Conservation (phyloP, 2,113 vertebrate species). For the Marcusenius ussheri region DNA sequence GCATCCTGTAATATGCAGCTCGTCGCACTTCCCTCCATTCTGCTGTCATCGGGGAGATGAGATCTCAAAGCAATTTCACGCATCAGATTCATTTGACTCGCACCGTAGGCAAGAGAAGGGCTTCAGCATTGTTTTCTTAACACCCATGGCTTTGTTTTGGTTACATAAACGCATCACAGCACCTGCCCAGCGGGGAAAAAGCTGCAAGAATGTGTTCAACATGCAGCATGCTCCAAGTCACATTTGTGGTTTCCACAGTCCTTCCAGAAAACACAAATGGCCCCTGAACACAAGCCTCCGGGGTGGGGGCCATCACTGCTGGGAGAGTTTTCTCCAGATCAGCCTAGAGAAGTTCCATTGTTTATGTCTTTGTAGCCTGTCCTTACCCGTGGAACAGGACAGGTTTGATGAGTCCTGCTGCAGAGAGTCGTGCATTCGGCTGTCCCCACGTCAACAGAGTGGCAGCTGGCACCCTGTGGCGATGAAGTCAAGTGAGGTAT, state of each 20-base stretch:
- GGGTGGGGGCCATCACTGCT: constrained; percentile 36
- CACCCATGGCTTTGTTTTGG: background rate
- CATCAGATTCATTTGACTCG: background rate
- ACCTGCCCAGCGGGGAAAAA: constrained; percentile 23
- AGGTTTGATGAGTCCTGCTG: background rate
- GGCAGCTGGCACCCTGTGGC: background rate
- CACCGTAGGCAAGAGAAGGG: background rate
- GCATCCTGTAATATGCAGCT: background rate
- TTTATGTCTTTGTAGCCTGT: background rate
- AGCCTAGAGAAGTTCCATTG: constrained; percentile 30
- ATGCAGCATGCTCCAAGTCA: constrained; percentile 28
- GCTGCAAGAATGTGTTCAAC: constrained; percentile 7
- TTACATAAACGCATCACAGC: background rate
- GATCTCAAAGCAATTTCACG: background rate
- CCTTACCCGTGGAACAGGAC: background rate
- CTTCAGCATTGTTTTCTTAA: background rate
- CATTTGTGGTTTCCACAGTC: constrained; percentile 32
- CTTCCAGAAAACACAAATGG: constrained; percentile 31
- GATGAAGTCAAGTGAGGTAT: background rate
- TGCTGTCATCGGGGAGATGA: background rate
- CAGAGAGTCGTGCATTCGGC: background rate
- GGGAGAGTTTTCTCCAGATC: constrained; percentile 20
- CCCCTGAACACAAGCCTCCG: constrained; percentile 30
- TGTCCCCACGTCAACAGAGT: background rate
- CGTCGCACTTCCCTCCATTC: background rate